Percentiles rank a stretch among this genome's conserved stretches.
Conservation (phyloP, 1,140 invertebrate species). For the Drosophila subobscura region DNA sequence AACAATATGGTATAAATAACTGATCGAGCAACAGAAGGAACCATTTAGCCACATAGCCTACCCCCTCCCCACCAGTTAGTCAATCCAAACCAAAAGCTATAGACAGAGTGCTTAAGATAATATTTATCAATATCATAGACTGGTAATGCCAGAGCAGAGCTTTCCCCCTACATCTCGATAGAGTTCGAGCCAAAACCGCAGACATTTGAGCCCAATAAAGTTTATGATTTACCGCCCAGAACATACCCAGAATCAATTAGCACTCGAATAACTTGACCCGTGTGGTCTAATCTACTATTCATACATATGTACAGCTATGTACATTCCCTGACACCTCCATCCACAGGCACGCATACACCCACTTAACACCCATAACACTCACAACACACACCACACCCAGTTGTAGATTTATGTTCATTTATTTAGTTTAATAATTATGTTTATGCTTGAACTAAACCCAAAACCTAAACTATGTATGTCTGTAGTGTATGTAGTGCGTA, state of each 20-base stretch:
- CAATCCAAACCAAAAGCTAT: background rate
- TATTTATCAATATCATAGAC: background rate
- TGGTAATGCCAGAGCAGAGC: constrained; percentile 1
- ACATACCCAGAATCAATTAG: constrained; percentile 23
- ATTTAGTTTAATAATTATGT: constrained; percentile 47
- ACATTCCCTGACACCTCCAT: constrained; percentile 18
- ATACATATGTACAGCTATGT: constrained; percentile 4
- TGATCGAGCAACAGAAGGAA: constrained; percentile 11
- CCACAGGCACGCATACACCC: background rate
- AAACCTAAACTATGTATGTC: no score
- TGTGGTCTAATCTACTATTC: constrained; percentile 1
- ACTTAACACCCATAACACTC: constrained; percentile 18
- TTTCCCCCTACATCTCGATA: background rate
- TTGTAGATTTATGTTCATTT: constrained; percentile 35
- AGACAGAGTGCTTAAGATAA: constrained; percentile 19
- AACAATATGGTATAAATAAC: constrained; percentile 80
- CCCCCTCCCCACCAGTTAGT: constrained; percentile 13
- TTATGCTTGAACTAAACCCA: constrained; percentile 21
- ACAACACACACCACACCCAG: constrained; percentile 15
- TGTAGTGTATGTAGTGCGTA: no score
- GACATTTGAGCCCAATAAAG: constrained; percentile 13
- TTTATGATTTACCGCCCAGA: constrained; percentile 20
- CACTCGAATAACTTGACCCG: constrained; percentile 13
- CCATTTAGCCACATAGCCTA: constrained; percentile 12
- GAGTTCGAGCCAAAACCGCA: background rate